Conservation (phyloP, 1,140 invertebrate genomes). For the Zaprionus capensis region DNA sequence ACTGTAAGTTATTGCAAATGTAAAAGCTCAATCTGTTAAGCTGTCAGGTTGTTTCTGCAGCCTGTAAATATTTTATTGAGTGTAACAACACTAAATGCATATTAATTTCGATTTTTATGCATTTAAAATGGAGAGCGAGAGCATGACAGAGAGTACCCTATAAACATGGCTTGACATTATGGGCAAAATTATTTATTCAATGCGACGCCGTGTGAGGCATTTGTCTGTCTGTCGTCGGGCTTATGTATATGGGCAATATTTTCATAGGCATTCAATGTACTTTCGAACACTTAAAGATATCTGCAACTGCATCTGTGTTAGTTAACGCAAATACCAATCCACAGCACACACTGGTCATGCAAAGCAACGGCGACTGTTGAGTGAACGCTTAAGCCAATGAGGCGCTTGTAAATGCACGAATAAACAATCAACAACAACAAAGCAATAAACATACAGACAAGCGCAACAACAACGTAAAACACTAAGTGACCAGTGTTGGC, state of each 20-base stretch:
- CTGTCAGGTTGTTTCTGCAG: not conserved
- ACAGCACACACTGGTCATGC: constrained; percentile 31
- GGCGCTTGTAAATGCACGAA: constrained; percentile 42
- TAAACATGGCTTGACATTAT: not conserved
- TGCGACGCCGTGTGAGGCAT: constrained; percentile 28
- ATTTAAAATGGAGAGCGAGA: not conserved
- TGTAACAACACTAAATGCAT: not conserved
- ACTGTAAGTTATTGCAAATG: not conserved
- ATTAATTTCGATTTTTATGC: not conserved
- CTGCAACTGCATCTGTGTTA: constrained; percentile 25
- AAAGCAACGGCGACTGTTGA: constrained; percentile 61
- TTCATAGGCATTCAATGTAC: constrained; percentile 24
- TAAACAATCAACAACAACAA: constrained; percentile 66
- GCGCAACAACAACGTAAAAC: constrained; percentile 34
- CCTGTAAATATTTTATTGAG: not conserved
- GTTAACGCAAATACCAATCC: constrained; percentile 17
- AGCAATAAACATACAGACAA: constrained; percentile 78
- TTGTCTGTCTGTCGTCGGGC: not conserved
- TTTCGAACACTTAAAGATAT: constrained; percentile 44
- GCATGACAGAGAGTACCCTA: not conserved
- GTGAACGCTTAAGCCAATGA: constrained; percentile 71
- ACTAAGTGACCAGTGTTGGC: constrained; percentile 42
- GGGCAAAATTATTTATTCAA: constrained; percentile 7
- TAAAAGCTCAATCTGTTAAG: not conserved
- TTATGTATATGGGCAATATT: constrained; percentile 26